Evolutionary conservation across 2,797 vertebrate species (phyloP).

Genomic region (Peromyscus attwateri): DNA sequence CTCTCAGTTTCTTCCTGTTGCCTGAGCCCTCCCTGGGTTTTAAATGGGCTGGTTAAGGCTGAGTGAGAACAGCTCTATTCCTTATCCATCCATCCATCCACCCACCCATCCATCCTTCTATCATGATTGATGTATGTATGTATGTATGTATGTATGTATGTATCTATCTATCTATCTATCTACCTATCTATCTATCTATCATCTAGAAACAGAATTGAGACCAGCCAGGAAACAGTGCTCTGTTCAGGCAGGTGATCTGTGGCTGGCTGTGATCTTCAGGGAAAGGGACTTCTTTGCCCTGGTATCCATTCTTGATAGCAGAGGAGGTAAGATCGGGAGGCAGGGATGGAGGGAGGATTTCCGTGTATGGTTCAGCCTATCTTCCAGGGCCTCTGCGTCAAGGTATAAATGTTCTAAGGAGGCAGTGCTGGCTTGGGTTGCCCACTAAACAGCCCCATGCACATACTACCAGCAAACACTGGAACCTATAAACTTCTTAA

Average conservation of each 20-base stretch:
- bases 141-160: too few relatives aligned
- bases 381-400: background rate
- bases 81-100: background rate
- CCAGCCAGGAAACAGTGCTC: background rate
- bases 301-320: background rate
- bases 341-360: background rate
- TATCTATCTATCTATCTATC: background rate
- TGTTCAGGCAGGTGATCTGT: rapidly evolving
- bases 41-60: background rate
- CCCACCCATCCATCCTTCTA: too few relatives aligned
- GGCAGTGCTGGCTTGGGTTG: background rate
- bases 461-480: background rate
- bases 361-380: background rate
- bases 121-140: too few relatives aligned
- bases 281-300: background rate
- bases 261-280: rapidly evolving
- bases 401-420: background rate
- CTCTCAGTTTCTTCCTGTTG: background rate
- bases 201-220: background rate
- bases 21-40: background rate
- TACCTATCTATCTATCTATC: background rate
- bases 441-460: background rate
- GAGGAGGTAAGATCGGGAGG: background rate
- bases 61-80: background rate
- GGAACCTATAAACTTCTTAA: background rate